phyloP scores from a whole-genome alignment of 1,140 invertebrate species.

The Drosophila subpulchrella region DNA sequence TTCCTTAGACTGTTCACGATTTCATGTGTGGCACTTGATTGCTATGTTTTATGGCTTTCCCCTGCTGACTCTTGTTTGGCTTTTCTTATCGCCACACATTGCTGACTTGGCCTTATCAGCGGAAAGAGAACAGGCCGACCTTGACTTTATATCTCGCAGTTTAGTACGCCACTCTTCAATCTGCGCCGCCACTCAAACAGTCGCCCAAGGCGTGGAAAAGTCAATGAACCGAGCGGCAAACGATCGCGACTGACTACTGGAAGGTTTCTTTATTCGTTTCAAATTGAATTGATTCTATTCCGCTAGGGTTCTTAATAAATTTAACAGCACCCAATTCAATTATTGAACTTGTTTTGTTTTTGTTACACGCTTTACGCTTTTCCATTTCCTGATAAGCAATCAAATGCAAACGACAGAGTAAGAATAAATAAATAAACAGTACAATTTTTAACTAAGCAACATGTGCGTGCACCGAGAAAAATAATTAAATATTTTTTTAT shows the following conservation, averaged over 20 bases:
- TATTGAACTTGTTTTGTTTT: slow-evolving; percentile 8
- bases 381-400: slow-evolving; percentile 16
- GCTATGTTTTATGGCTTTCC: slow-evolving; percentile 26
- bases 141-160: slow-evolving; percentile 73
- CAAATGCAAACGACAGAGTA: not conserved
- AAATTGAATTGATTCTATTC: slow-evolving; percentile 9
- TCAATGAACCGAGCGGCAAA: slow-evolving; percentile 52
- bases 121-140: slow-evolving; percentile 34
- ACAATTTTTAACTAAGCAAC: not conserved
- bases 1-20: slow-evolving; percentile 17
- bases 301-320: not conserved
- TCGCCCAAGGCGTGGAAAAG: slow-evolving; percentile 15
- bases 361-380: not conserved
- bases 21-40: not conserved
- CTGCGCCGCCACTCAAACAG: slow-evolving; percentile 40
- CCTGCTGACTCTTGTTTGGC: slow-evolving; percentile 28
- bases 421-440: slow-evolving; percentile 3
- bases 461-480: not conserved
- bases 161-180: slow-evolving; percentile 58
- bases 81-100: slow-evolving; percentile 50
- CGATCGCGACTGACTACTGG: slow-evolving; percentile 12
- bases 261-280: slow-evolving; percentile 17
- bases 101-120: slow-evolving; percentile 45
- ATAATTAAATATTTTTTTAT: not conserved
- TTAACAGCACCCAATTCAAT: slow-evolving; percentile 43